These are phyloP conservation scores for Bufo gargarizans DNA, from an alignment of 2,113 vertebrate genomes.

Conservation along the genomic window DNA sequence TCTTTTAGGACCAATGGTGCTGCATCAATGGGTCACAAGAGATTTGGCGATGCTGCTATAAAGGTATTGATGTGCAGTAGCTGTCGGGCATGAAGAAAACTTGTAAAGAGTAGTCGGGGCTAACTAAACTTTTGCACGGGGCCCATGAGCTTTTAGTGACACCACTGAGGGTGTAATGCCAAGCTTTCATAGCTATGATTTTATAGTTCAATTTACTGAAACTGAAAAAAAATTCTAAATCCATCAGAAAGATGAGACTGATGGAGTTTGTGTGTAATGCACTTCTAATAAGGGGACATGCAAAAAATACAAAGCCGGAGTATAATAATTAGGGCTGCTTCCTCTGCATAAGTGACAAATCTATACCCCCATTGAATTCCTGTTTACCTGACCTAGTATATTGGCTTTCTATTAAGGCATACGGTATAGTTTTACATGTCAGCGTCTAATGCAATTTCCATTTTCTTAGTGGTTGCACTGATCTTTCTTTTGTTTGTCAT, in stretches of 20 bases:
- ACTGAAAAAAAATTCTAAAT: neutral
- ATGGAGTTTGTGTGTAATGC: neutral
- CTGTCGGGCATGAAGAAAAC: too few relatives aligned
- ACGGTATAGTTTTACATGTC: neutral
- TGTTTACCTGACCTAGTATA: neutral
- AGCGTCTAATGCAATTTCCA: slow-evolving; percentile 33
- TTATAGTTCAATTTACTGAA: too few relatives aligned
- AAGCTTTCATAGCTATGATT: too few relatives aligned
- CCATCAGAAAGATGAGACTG: neutral
- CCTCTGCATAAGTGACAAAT: neutral
- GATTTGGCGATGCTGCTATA: too few relatives aligned
- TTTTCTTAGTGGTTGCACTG: slow-evolving; percentile 11
- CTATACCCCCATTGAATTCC: neutral
- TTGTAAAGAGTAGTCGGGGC: too few relatives aligned
- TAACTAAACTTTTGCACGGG: too few relatives aligned
- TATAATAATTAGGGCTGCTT: neutral
- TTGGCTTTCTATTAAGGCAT: neutral
- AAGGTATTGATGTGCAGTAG: too few relatives aligned
- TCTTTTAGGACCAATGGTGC: too few relatives aligned
- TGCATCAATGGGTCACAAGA: too few relatives aligned
- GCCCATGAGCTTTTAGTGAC: too few relatives aligned
- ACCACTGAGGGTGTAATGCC: too few relatives aligned
- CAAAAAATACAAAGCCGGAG: neutral
- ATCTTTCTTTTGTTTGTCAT: neutral
- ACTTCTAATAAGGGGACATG: neutral